phyloP scores from a whole-genome alignment of 2,888 invertebrate species.

The Hirtodrosophila histrioides region DNA sequence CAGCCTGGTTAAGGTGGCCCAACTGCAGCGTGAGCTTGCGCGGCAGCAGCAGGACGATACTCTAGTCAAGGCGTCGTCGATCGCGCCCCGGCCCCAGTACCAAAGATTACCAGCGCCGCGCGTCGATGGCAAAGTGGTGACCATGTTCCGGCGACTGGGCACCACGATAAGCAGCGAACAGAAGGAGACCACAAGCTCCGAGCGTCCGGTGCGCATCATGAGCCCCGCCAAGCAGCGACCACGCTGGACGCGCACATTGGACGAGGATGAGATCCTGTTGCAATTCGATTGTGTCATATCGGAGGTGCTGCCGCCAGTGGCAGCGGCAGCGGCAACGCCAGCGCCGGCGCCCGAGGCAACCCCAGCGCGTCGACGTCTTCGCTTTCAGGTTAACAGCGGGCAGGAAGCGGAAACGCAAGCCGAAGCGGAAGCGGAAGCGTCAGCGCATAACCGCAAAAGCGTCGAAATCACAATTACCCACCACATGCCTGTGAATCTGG shows the following conservation, averaged over 20 bases:
- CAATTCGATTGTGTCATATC: constrained; percentile 83
- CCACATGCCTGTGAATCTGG: constrained; percentile 47
- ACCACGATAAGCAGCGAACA: constrained; percentile 82
- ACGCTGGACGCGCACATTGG: constrained; percentile 77
- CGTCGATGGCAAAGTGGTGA: constrained; percentile 83
- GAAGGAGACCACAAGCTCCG: constrained; percentile 1
- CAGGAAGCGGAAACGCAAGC: constrained; percentile 16
- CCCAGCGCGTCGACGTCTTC: constrained; percentile 50
- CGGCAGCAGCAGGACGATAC: constrained; percentile 17
- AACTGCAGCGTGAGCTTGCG: constrained; percentile 38
- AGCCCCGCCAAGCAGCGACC: constrained; percentile 79
- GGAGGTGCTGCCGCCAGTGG: constrained; percentile 81
- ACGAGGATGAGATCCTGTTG: constrained; percentile 82
- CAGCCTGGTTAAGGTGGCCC: constrained; percentile 52
- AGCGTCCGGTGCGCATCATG: constrained; percentile 72
- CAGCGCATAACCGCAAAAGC: constrained; percentile 32
- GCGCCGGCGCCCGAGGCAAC: constrained; percentile 20
- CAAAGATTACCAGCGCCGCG: constrained; percentile 74
- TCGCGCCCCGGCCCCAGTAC: constrained; percentile 25
- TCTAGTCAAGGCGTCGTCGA: constrained; percentile 43
- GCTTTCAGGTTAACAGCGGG: constrained; percentile 57
- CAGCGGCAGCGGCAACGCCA: constrained; percentile 11
- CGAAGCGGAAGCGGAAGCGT: constrained; percentile 31
- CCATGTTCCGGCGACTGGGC: constrained; percentile 82
- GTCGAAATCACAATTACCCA: constrained; percentile 40